Evolutionary conservation across 2,113 vertebrate genomes (phyloP), one percentile per base, ranked within the genome.

Genomic region (Onychostruthus taczanowskii): DNA sequence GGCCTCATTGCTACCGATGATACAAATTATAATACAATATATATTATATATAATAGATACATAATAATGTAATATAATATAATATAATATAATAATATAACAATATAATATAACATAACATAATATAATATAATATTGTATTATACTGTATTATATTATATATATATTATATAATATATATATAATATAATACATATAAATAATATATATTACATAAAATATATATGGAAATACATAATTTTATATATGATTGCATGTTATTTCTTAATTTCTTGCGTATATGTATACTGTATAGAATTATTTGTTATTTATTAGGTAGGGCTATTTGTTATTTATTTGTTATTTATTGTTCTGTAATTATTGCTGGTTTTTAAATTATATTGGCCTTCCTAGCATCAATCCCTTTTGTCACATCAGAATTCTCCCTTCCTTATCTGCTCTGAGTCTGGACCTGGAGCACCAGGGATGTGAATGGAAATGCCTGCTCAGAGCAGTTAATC

Each of bases 171-270:
- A 39, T 18, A 33, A 17, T 30, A 7, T 10, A 10, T 28, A 58
- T 3, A 12, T 28, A 28, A 10, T 11, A 13, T 21, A 44, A 15
- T 22, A 13, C 37, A 9, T 37, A 37, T 37, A 41, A 41, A 41
- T 41, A 41, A 41, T 41, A 41, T 8, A 20, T 66, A 4, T 23
- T 30, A 47, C 13, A 47, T 11, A 47, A 56, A 56, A 58, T 22
- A n/a, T 22, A 4, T 7, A 12, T 21, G 37, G 26, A 49, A 67
- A 41, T 5, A 2, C 6, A 4, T 47, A 1, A 2, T 33, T 39
- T 56, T 28, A 24, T 20, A 7, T 19, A 3, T n/a, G 1, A 14
- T 43, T 33, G 10, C 3, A 4, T 41, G 20, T 9, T 21, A 3
- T 27, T 43, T 37, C 5, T 43, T 53, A 67, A 35, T 68, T 39